A percentile compares a stretch with the other conserved stretches of the same genome.
Conservation (phyloP, 2,888 invertebrate genomes). For the Cataglyphis livida region DNA sequence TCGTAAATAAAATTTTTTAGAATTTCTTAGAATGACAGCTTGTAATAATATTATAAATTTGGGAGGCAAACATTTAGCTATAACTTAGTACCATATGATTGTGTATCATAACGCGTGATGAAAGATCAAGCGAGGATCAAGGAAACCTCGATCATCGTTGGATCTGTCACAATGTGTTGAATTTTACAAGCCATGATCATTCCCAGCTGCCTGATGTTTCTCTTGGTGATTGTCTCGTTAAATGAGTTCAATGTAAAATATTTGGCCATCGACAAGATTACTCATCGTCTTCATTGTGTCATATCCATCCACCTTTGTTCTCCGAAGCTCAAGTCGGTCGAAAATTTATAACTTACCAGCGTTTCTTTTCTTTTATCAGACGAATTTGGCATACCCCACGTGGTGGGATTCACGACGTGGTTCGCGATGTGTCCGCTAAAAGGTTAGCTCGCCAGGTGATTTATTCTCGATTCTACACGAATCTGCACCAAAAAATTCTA, state of each 20-base stretch:
- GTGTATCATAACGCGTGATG: constrained; percentile 36
- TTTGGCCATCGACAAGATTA: constrained; percentile 23
- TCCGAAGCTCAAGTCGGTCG: constrained; percentile 16
- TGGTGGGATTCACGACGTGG: constrained; percentile 87
- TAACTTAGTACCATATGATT: constrained; percentile 31
- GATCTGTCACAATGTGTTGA: constrained; percentile 28
- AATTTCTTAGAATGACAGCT: background rate
- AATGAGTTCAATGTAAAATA: constrained; percentile 38
- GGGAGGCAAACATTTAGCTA: constrained; percentile 34
- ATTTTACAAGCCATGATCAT: constrained; percentile 43
- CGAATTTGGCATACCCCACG: constrained; percentile 84
- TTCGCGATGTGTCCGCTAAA: constrained; percentile 86
- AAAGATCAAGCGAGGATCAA: constrained; percentile 44
- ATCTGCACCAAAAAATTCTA: constrained; percentile 54
- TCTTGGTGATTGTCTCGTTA: constrained; percentile 45
- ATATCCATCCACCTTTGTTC: background rate
- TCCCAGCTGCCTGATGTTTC: constrained; percentile 41
- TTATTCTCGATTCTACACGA: constrained; percentile 54
- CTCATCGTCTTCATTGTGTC: constrained; percentile 38
- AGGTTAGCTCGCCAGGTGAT: constrained; percentile 84
- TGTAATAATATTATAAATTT: constrained; percentile 1
- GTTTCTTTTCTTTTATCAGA: constrained; percentile 76
- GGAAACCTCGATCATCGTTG: constrained; percentile 36
- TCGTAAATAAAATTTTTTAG: background rate
- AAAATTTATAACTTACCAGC: constrained; percentile 40